Percentiles rank a stretch among this genome's conserved stretches.
These are phyloP conservation scores for Toxotes lorentzi DNA, from an alignment of 2,797 vertebrate genomes.

Conservation along the genomic window DNA sequence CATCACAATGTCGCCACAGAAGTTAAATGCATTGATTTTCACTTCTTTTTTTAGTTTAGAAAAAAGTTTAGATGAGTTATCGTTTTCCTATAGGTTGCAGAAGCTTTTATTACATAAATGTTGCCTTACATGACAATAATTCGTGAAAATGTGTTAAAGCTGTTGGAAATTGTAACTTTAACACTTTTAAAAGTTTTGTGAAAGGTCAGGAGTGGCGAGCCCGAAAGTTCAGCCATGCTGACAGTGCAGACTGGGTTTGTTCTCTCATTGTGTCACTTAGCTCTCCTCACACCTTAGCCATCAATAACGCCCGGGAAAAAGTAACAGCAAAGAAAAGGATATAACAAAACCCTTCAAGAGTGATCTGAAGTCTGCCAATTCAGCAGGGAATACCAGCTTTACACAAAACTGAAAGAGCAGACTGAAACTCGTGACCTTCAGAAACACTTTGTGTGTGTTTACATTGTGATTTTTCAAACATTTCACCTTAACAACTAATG, in stretches of 20 bases:
- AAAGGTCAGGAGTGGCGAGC: slow-evolving; percentile 8
- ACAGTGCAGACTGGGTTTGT: slow-evolving; percentile 23
- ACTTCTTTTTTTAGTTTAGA: not conserved
- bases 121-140: not conserved
- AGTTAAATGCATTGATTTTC: not conserved
- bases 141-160: not conserved
- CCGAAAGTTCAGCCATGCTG: slow-evolving; percentile 35
- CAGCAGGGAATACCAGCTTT: slow-evolving; percentile 13
- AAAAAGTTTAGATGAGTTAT: not conserved
- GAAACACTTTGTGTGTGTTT: not conserved
- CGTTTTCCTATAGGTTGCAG: not conserved
- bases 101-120: not conserved
- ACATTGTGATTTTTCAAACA: slow-evolving; percentile 11
- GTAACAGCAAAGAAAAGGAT: slow-evolving; percentile 28
- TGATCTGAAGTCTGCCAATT: slow-evolving; percentile 12
- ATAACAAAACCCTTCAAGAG: slow-evolving; percentile 24
- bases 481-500: not conserved
- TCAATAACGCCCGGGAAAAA: slow-evolving; percentile 27
- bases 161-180: not conserved
- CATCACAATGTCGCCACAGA: not conserved
- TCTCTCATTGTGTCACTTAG: slow-evolving; percentile 38
- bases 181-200: slow-evolving; percentile 21
- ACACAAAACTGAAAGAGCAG: slow-evolving; percentile 10
- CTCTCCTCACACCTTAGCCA: slow-evolving; percentile 33
- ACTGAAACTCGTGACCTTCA: slow-evolving; percentile 14